Percentiles rank a stretch among this genome's conserved stretches.
phyloP scores from a whole-genome alignment of 2,797 vertebrate species.

The Sebastes elongatus region DNA sequence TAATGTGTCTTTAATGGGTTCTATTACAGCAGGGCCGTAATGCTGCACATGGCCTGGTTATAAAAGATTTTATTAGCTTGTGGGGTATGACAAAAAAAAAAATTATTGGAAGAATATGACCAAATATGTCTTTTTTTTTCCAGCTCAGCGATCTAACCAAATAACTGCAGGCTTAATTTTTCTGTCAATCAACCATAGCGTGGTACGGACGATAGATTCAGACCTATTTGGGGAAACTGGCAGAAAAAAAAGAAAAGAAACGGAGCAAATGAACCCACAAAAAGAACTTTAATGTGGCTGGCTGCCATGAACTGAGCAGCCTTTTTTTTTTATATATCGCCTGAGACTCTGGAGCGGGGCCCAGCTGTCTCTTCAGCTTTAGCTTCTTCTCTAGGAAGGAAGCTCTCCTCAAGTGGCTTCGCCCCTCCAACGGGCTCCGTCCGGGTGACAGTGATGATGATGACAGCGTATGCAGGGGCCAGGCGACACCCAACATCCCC shows the following conservation, averaged over 20 bases:
- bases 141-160: neutral
- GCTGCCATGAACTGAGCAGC: slow-evolving; percentile 54
- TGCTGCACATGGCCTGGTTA: slow-evolving; percentile 43
- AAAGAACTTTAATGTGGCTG: slow-evolving; percentile 19
- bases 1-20: slow-evolving; percentile 72
- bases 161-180: neutral
- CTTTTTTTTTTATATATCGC: slow-evolving; percentile 32
- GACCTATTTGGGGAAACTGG: slow-evolving; percentile 13
- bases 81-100: slow-evolving; percentile 25
- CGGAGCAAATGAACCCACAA: slow-evolving; percentile 10
- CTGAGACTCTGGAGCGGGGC: slow-evolving; percentile 30
- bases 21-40: slow-evolving; percentile 53
- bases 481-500: slow-evolving; percentile 35
- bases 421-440: slow-evolving; percentile 25
- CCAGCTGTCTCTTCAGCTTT: slow-evolving; percentile 68
- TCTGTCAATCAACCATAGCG: slow-evolving; percentile 5
- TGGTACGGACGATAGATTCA: neutral
- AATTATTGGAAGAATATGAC: slow-evolving; percentile 13
- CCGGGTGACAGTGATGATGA: slow-evolving; percentile 63
- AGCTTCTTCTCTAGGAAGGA: slow-evolving; percentile 32
- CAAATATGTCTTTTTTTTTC: slow-evolving; percentile 14
- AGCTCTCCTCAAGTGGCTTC: slow-evolving; percentile 49
- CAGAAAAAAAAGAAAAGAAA: slow-evolving; percentile 1
- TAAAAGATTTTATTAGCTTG: slow-evolving; percentile 49
- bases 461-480: slow-evolving; percentile 12